A percentile compares a stretch with the other conserved stretches of the same genome.
These are phyloP conservation scores for Corella eumyota DNA, from an alignment of 23 tunicate species.

Conservation along the genomic window DNA sequence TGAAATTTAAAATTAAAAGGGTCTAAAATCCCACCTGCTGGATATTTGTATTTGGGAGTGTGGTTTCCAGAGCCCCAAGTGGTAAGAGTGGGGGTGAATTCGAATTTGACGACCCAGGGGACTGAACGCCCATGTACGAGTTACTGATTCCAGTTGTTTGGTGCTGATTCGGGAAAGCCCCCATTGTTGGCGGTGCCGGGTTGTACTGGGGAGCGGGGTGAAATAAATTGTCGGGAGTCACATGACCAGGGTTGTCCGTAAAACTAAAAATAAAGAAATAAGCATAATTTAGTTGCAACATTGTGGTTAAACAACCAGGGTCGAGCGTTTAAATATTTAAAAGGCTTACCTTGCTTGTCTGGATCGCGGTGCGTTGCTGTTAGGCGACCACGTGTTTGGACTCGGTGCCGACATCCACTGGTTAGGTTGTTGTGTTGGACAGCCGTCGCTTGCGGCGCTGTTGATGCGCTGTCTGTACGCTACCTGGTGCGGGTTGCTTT, in stretches of 20 bases:
- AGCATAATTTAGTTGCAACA: background rate
- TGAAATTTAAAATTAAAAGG: background rate
- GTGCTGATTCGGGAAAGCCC: background rate
- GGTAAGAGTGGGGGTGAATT: background rate
- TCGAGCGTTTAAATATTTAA: no score
- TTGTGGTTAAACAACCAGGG: no score
- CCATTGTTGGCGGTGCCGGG: slow-evolving; percentile 7
- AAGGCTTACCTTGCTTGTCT: slow-evolving; percentile 12
- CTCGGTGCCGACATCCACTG: slow-evolving; percentile 23
- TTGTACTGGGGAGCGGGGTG: background rate
- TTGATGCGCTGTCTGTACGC: slow-evolving; percentile 7
- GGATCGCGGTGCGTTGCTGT: slow-evolving; percentile 2
- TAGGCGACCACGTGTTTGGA: slow-evolving; percentile 13
- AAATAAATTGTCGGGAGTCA: slow-evolving; percentile 13
- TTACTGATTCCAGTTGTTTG: background rate
- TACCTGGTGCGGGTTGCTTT: background rate
- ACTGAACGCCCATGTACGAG: background rate
- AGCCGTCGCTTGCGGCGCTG: slow-evolving; percentile 32
- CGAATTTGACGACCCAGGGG: slow-evolving; percentile 2
- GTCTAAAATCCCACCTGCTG: background rate
- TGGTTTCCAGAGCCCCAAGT: background rate
- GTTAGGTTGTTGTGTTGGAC: slow-evolving; percentile 9
- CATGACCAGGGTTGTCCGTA: slow-evolving; percentile 5
- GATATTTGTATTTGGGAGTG: slow-evolving; percentile 1
- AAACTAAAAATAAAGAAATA: slow-evolving; percentile 2